phyloP scores from a whole-genome alignment of 2,888 invertebrate genomes.

The Phengaris alcon region DNA sequence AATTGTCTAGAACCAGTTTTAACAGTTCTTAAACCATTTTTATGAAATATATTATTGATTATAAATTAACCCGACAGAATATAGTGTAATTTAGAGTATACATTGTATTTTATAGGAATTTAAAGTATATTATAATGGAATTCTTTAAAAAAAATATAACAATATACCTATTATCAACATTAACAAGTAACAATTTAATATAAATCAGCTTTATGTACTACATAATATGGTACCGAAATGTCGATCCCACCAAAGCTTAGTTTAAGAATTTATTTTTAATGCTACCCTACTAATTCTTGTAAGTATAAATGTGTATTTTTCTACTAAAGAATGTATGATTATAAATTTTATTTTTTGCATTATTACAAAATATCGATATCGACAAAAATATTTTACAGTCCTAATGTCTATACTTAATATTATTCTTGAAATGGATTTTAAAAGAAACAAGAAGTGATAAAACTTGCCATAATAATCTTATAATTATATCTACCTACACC shows the following conservation, averaged over 20 bases:
- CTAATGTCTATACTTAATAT: neutral
- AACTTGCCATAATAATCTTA: constrained; percentile 35
- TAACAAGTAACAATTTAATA: constrained; percentile 36
- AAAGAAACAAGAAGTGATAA: constrained; percentile 33
- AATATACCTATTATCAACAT: constrained; percentile 47
- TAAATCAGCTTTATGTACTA: constrained; percentile 26
- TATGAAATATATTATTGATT: too few species aligned
- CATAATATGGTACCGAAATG: constrained; percentile 46
- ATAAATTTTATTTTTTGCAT: constrained; percentile 29
- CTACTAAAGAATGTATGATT: constrained; percentile 33
- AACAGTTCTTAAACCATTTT: neutral
- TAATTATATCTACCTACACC: neutral
- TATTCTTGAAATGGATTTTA: neutral
- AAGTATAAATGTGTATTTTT: constrained; percentile 41
- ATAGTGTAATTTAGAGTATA: neutral
- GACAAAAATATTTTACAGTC: neutral
- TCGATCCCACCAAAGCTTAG: constrained; percentile 79
- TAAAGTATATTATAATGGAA: constrained; percentile 1
- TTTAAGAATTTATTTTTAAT: constrained; percentile 67
- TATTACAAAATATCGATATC: constrained; percentile 17
- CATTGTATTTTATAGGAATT: neutral
- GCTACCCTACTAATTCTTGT: constrained; percentile 48
- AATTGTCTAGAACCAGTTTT: neutral
- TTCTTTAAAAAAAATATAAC: neutral
- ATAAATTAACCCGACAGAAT: neutral